Evolutionary conservation across 2,113 vertebrate genomes (phyloP).

Genomic region (Plectropomus leopardus): DNA sequence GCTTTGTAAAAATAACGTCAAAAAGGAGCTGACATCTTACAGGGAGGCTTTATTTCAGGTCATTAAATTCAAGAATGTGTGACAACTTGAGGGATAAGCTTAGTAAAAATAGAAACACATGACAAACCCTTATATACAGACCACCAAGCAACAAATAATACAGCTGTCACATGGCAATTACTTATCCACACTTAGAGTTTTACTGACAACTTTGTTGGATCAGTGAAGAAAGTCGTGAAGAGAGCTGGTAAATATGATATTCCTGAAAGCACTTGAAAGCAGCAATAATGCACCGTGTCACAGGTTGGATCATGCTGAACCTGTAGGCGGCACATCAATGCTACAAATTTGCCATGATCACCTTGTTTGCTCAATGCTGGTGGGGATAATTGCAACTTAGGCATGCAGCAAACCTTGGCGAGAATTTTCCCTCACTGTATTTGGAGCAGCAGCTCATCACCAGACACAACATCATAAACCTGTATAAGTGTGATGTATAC

Average conservation of each 20-base stretch:
- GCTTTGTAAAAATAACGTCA: not conserved
- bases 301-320: conserved; percentile 49
- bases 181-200: not conserved
- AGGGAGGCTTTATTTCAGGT: not conserved
- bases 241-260: conserved; percentile 24
- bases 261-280: conserved; percentile 39
- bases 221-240: conserved; percentile 10
- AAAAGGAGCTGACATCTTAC: not conserved
- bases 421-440: not conserved
- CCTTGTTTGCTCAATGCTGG: conserved; percentile 34
- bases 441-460: conserved; percentile 25
- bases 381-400: conserved; percentile 52
- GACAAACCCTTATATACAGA: not conserved
- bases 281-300: conserved; percentile 23
- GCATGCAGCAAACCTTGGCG: conserved; percentile 26
- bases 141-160: not conserved
- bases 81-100: not conserved
- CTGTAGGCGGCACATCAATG: conserved; percentile 37
- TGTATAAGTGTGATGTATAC: not conserved
- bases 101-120: not conserved
- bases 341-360: conserved; percentile 58
- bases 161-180: not conserved
- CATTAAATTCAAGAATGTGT: conserved; percentile 5
- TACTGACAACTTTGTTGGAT: not conserved
- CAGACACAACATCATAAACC: conserved; percentile 10